phyloP scores from a whole-genome alignment of 2,888 invertebrate genomes.

The Thelaira solivaga region DNA sequence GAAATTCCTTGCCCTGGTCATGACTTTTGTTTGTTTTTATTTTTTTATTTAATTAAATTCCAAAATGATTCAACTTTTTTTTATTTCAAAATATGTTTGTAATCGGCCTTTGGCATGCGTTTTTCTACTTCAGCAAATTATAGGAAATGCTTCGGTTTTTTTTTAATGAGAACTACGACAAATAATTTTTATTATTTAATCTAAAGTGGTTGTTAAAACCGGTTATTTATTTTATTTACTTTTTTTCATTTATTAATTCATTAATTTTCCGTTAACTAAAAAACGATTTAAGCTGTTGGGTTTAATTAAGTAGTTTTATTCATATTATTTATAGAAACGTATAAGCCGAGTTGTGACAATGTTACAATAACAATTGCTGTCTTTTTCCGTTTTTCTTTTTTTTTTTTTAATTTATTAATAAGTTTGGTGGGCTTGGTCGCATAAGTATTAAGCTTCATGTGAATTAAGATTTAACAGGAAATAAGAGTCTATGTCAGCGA shows the following conservation, averaged over 20 bases:
- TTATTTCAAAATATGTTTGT: neutral
- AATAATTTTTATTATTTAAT: neutral
- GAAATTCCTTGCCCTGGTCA: too few relatives aligned
- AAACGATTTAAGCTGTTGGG: neutral
- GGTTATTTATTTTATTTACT: neutral
- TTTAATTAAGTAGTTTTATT: neutral
- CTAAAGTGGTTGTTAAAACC: neutral
- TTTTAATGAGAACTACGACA: neutral
- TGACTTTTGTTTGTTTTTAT: neutral
- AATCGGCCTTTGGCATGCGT: neutral
- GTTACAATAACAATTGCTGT: neutral
- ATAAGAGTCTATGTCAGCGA: too few relatives aligned
- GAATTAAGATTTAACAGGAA: too few relatives aligned
- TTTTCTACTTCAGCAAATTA: neutral
- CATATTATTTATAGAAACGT: neutral
- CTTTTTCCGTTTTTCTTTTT: too few relatives aligned
- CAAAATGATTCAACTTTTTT: conserved; percentile 13
- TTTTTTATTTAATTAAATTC: neutral
- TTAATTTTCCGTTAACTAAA: conserved; percentile 14
- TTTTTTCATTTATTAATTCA: too few relatives aligned
- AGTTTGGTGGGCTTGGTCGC: too few relatives aligned
- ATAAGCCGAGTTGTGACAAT: neutral
- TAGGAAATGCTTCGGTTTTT: neutral
- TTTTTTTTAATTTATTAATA: too few relatives aligned
- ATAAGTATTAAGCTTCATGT: too few relatives aligned